Evolutionary conservation across 2,888 invertebrate genomes (phyloP).

Genomic region (Tetrapedia diversipes): DNA sequence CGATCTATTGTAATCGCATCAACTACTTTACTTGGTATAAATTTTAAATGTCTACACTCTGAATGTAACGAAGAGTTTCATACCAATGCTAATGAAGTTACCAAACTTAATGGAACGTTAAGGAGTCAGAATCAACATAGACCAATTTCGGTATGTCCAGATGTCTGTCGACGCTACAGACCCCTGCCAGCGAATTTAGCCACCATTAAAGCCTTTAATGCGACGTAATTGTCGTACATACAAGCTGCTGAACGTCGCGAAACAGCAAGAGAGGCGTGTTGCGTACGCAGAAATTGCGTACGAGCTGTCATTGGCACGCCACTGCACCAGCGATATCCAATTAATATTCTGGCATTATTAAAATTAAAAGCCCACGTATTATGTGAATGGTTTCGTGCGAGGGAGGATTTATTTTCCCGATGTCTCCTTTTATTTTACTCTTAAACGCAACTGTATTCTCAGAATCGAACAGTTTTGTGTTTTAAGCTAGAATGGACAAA

Average conservation of each 20-base stretch:
- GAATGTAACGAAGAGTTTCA: no score
- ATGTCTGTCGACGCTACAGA: conserved; percentile 11
- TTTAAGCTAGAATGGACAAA: neutral
- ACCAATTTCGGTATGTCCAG: conserved; percentile 7
- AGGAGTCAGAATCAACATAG: neutral
- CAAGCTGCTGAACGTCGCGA: conserved; percentile 31
- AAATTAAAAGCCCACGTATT: conserved; percentile 71
- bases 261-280: conserved; percentile 24
- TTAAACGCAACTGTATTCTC: neutral
- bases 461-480: neutral
- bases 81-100: no score
- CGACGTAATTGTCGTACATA: conserved; percentile 40
- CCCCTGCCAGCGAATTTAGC: conserved; percentile 18
- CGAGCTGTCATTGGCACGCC: conserved; percentile 74
- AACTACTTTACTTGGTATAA: no score
- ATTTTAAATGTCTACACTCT: no score
- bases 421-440: no score
- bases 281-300: conserved; percentile 61
- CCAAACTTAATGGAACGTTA: no score
- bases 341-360: conserved; percentile 75
- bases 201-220: conserved; percentile 34
- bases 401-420: neutral
- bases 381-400: conserved; percentile 42
- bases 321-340: conserved; percentile 72
- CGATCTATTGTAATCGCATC: no score